A percentile compares a stretch with the other conserved stretches of the same genome.
These are phyloP conservation scores for Takifugu flavidus DNA, from an alignment of 2,113 vertebrate genomes.

Conservation along the genomic window DNA sequence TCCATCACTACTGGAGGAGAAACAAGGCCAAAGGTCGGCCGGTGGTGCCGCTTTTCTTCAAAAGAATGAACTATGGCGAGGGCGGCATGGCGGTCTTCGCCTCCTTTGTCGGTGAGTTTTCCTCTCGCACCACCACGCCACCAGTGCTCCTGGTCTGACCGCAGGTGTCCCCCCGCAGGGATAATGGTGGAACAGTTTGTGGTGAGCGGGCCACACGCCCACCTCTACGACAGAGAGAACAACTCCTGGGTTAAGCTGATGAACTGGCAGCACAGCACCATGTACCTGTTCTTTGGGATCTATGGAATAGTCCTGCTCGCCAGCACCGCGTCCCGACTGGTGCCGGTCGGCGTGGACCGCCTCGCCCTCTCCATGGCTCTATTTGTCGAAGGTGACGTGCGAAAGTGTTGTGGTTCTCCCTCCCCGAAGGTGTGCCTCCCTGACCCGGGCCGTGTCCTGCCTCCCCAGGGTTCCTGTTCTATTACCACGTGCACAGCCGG, in stretches of 20 bases:
- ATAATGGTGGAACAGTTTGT: constrained; percentile 96
- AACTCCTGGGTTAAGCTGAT: constrained; percentile 87
- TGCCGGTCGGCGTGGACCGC: constrained; percentile 81
- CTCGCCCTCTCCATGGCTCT: constrained; percentile 78
- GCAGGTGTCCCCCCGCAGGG: constrained; percentile 67
- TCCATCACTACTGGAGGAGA: constrained; percentile 75
- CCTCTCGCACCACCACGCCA: background rate
- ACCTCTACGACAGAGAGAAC: constrained; percentile 67
- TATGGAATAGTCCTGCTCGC: constrained; percentile 78
- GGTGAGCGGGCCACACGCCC: constrained; percentile 85
- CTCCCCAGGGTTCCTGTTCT: constrained; percentile 82
- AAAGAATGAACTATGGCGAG: constrained; percentile 79
- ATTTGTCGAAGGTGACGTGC: constrained; percentile 84
- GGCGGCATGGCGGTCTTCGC: constrained; percentile 77
- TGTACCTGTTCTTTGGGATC: constrained; percentile 93
- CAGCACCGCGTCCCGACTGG: constrained; percentile 40
- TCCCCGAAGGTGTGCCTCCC: background rate
- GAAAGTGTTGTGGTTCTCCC: background rate
- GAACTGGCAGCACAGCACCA: constrained; percentile 98
- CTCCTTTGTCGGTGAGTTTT: constrained; percentile 81
- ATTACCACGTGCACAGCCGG: constrained; percentile 83
- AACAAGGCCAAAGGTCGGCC: constrained; percentile 54
- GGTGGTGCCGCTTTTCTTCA: constrained; percentile 41
- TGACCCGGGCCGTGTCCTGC: background rate
- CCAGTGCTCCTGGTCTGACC: background rate